Conservation (phyloP, 2,888 invertebrate species). For the Poecilobothrus nobilitatus region DNA sequence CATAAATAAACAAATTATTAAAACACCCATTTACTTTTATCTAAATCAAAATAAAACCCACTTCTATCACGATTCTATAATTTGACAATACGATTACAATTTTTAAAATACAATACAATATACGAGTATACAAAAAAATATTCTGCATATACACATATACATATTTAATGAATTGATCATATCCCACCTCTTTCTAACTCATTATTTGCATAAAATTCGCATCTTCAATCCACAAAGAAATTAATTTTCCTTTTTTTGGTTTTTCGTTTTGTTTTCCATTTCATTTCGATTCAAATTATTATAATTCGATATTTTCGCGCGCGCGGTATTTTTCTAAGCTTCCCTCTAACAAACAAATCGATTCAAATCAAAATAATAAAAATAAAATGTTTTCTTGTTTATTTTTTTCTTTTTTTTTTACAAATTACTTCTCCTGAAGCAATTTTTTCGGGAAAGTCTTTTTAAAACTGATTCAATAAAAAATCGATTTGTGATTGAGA, state of each 20-base stretch:
- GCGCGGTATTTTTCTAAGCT: neutral
- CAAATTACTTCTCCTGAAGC: slow-evolving; percentile 1
- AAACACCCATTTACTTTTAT: neutral
- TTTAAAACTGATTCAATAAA: neutral
- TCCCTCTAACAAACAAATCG: neutral
- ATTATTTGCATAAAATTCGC: neutral
- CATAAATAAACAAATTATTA: neutral
- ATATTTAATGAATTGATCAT: neutral
- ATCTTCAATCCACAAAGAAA: neutral
- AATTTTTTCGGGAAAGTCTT: neutral
- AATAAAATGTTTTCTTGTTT: no score
- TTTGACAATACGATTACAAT: neutral
- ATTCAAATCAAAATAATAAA: neutral
- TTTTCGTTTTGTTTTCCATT: neutral
- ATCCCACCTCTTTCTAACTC: neutral
- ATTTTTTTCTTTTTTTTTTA: neutral
- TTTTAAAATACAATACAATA: neutral
- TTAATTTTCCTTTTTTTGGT: no score
- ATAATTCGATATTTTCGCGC: neutral
- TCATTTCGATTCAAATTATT: neutral
- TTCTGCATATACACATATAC: neutral
- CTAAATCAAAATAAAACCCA: neutral
- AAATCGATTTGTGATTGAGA: neutral
- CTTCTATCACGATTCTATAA: neutral
- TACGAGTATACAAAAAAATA: neutral